Conservation (phyloP, 2,888 invertebrate genomes). For the Phasia obesa region DNA sequence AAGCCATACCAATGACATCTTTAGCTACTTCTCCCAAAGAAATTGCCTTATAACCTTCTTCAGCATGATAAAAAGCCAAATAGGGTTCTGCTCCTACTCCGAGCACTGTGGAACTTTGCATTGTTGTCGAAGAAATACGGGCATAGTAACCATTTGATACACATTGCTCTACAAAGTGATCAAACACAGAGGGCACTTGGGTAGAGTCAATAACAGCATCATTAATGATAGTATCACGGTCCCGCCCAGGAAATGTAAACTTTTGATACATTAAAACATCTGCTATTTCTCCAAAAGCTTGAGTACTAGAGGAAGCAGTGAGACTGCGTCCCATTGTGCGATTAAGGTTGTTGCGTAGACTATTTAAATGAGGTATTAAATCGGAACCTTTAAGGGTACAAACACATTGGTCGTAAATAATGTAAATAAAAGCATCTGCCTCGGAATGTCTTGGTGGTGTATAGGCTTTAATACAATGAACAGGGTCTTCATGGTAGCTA, state of each 20-base stretch:
- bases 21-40: constrained; percentile 95
- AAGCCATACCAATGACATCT: constrained; percentile 88
- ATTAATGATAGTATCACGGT: constrained; percentile 88
- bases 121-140: constrained; percentile 88
- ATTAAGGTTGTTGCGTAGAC: constrained; percentile 89
- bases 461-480: constrained; percentile 91
- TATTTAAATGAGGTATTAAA: constrained; percentile 90
- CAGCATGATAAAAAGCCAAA: constrained; percentile 93
- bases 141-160: constrained; percentile 79
- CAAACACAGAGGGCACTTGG: constrained; percentile 87
- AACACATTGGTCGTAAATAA: constrained; percentile 87
- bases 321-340: constrained; percentile 69
- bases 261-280: constrained; percentile 88
- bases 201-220: constrained; percentile 89
- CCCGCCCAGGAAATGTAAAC: constrained; percentile 90
- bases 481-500: constrained; percentile 89
- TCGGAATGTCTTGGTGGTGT: constrained; percentile 81
- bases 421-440: constrained; percentile 78
- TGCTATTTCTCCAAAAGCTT: constrained; percentile 72
- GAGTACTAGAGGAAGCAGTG: constrained; percentile 32
- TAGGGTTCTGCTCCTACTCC: constrained; percentile 92
- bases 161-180: constrained; percentile 88
- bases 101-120: constrained; percentile 89
- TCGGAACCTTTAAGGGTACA: constrained; percentile 84
- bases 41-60: constrained; percentile 93